Base-by-base conservation (phyloP, 2,113 vertebrate genomes). In the Pelmatolapia mariae region DNA sequence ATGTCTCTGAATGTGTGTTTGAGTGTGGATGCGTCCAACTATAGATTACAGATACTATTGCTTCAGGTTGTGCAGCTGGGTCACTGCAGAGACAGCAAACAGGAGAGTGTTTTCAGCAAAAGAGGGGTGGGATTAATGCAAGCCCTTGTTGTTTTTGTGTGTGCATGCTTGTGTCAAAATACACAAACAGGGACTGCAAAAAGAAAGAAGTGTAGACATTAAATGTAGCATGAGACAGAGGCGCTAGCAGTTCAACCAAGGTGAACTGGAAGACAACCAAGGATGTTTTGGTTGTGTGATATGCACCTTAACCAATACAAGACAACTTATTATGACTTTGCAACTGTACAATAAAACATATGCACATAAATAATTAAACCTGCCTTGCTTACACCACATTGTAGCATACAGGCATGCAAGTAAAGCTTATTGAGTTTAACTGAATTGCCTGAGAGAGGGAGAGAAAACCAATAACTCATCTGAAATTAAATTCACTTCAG, bases 1-100 rank as follows among this genome's bases (percentile, higher is more conserved):
- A 36, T 53, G 54, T 80, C 61, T 54, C 52, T 66, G 54, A 59
- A 47, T 73, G 50, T 38, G 56, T 52, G 50, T 79, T 54, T 56
- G 73, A 18, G 68, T 56, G 79, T 79, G 68, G 12, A 93, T 71
- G 96, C 0, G 96, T 97, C 94, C 97, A 98, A 89, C 93, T 95
- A 18, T 97, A 87, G 86, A 90, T 97, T 85, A 97, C 97, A 45
- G 96, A 96, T 13, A 98, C 93, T 80, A 97, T 38, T 22, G 97
- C 97, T 50, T 98, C 97, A 40, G 97, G 97, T 11, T 98, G 98
- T 63, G 97, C 95, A 4, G 98, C 98, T 9, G 98, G 98, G 93
- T 99, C 98, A 66, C 96, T 97, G 86, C 97, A 98, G 85, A 59
- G 85, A 57, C 53, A 50, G 68, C 38, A 12, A 47, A 13, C 38